These are phyloP conservation scores for Danaus plexippus DNA, from an alignment of 1,140 invertebrate species.

Conservation along the genomic window DNA sequence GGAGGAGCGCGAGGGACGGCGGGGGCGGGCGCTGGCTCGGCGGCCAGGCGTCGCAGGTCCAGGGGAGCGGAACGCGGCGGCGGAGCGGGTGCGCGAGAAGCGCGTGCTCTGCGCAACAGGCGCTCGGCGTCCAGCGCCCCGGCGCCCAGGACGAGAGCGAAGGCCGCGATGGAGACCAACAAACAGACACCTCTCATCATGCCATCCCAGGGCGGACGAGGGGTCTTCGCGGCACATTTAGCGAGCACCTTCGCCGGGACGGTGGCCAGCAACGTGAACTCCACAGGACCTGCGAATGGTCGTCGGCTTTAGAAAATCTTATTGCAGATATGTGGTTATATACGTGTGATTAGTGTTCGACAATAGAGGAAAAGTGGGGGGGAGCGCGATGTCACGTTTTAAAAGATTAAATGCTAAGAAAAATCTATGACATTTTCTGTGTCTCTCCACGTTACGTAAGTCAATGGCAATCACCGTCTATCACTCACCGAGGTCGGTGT, in stretches of 20 bases:
- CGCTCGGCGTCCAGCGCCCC: conserved; percentile 43
- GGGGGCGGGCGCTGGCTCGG: conserved; percentile 9
- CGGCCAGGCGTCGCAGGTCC: conserved; percentile 26
- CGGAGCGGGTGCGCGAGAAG: conserved; percentile 17
- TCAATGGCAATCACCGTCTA: no score
- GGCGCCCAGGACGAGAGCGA: conserved; percentile 36
- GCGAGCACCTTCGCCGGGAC: conserved; percentile 84
- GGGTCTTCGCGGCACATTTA: conserved; percentile 77
- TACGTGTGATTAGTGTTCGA: no score
- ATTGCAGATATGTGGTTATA: no score
- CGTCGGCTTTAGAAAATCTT: no score
- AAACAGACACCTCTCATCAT: conserved; percentile 30
- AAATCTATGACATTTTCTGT: conserved; percentile 62
- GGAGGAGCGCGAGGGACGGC: conserved; percentile 14
- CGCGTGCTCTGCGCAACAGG: conserved; percentile 32
- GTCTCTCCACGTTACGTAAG: no score
- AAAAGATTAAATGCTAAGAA: no score
- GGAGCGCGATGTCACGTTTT: no score
- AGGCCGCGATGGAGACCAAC: conserved; percentile 30
- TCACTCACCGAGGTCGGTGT: conserved; percentile 65
- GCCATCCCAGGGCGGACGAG: conserved; percentile 87
- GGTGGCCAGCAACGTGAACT: conserved; percentile 85
- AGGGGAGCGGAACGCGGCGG: conserved; percentile 26
- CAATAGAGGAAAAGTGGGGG: no score
- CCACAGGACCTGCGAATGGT: conserved; percentile 31